A percentile compares a stretch with the other conserved stretches of the same genome.
These are phyloP conservation scores for Tigriopus japonicus DNA, from an alignment of 1,140 invertebrate genomes.

Conservation along the genomic window DNA sequence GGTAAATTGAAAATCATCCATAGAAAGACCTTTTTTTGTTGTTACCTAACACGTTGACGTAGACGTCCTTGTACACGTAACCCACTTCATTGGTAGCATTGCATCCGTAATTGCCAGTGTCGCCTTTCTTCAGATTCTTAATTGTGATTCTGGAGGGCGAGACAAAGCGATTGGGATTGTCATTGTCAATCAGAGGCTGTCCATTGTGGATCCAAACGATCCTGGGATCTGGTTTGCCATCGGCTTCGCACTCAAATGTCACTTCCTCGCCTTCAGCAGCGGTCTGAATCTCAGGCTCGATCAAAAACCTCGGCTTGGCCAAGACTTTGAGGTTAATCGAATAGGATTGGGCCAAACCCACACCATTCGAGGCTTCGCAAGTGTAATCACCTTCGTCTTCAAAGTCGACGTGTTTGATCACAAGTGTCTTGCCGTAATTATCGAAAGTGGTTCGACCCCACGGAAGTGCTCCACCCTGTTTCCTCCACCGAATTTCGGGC, in stretches of 20 bases:
- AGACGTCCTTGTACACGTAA: slow-evolving; percentile 94
- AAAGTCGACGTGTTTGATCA: slow-evolving; percentile 63
- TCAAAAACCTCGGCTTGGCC: slow-evolving; percentile 70
- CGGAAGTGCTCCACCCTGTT: slow-evolving; percentile 41
- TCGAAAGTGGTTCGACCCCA: slow-evolving; percentile 50
- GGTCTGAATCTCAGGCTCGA: slow-evolving; percentile 69
- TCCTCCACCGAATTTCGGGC: slow-evolving; percentile 46
- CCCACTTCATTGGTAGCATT: slow-evolving; percentile 96
- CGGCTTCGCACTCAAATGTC: slow-evolving; percentile 66
- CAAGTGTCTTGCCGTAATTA: slow-evolving; percentile 78
- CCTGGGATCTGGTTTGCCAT: slow-evolving; percentile 64
- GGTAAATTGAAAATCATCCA: slow-evolving; percentile 19
- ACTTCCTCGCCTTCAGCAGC: slow-evolving; percentile 77
- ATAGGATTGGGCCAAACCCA: slow-evolving; percentile 57
- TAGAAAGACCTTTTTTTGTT: slow-evolving; percentile 15
- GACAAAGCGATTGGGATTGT: slow-evolving; percentile 37
- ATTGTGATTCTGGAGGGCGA: slow-evolving; percentile 56
- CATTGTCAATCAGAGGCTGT: slow-evolving; percentile 52
- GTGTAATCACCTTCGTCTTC: slow-evolving; percentile 70
- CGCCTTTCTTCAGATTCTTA: slow-evolving; percentile 56
- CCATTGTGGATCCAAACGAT: slow-evolving; percentile 97
- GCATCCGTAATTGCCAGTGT: slow-evolving; percentile 88
- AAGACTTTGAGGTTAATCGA: slow-evolving; percentile 60
- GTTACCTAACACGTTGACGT: slow-evolving; percentile 73
- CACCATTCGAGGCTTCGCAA: slow-evolving; percentile 76